phyloP scores from a whole-genome alignment of 2,113 vertebrate genomes.

The Scolopax mira region DNA sequence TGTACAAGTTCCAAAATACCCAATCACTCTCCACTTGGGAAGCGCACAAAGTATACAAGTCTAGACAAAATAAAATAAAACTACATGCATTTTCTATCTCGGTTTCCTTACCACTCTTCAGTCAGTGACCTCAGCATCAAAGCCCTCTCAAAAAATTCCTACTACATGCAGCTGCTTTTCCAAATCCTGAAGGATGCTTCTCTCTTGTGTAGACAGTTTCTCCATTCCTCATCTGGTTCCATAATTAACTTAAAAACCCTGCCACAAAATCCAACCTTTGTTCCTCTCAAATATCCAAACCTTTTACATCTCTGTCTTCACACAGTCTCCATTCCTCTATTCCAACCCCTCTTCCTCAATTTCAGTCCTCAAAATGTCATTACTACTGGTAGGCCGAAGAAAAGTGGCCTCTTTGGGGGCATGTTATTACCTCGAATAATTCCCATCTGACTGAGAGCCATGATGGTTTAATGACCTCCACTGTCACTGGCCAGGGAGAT shows the following conservation, averaged over 20 bases:
- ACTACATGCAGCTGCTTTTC: not conserved
- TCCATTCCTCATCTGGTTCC: not conserved
- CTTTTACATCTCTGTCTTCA: not conserved
- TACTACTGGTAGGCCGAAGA: not conserved
- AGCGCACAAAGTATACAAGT: not conserved
- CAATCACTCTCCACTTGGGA: not conserved
- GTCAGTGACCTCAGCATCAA: not conserved
- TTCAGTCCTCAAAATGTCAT: not conserved
- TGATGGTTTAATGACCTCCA: not conserved
- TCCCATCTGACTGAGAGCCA: not conserved
- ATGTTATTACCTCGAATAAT: not conserved
- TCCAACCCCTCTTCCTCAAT: not conserved
- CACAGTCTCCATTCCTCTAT: not conserved
- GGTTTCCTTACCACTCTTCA: not conserved
- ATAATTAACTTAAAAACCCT: not conserved
- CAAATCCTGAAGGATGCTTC: not conserved
- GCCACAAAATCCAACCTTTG: not conserved
- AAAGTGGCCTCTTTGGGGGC: not conserved
- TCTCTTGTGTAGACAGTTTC: not conserved
- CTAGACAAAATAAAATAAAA: constrained; percentile 19
- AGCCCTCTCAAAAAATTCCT: not conserved
- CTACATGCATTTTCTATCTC: not conserved
- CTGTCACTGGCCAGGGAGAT: not conserved
- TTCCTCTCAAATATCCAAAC: not conserved
- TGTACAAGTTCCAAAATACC: not conserved